Evolutionary conservation across 2,113 vertebrate species (phyloP), one percentile per base, ranked within the genome.

Genomic region (Oplegnathus fasciatus): DNA sequence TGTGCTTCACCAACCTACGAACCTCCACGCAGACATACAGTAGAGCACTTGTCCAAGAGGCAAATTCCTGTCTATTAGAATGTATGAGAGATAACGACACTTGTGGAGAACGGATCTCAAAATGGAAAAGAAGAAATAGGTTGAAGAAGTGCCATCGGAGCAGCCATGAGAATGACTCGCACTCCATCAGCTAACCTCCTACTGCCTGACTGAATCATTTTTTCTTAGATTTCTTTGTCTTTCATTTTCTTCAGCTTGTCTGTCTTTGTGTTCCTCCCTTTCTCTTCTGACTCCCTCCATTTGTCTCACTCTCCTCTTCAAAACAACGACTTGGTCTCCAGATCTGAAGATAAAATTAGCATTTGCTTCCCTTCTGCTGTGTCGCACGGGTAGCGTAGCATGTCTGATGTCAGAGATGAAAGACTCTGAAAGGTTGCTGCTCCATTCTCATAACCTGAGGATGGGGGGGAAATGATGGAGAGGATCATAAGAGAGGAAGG

Each of bases 341-440:
- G 34, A 30, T 46, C 26, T 44, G 32, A 60, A 24, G 42, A 60
- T 34, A 30, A 69, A 58, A 46, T 3, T 30, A 37, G 28, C 0
- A 18, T 57, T 58, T 34, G 28, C 77, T 34, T 28, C 65, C 42
- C 42, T 10, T 13, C 55, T 61, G 66, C 57, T 9, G 57, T 9
- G 40, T 17, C 6, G 14, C 40, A 20, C 14, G 18, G 26, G 5
- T 5, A n/a, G 44, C 30, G 20, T 46, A 76, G 30, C 26, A 42
- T n/a, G 62, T 61, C 42, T 60, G 28, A 48, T 37, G 34, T 42
- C 52, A 32, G 42, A 37, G 69, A 65, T 81, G 60, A 65, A 80
- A 80, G 55, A 22, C 37, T 40, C 17, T 62, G n/a, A 67, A 68
- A 68, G 64, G 52, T 58, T 58, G 50, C 37, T 48, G 26, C 65